Evolutionary conservation across 2,888 invertebrate genomes (phyloP), one percentile per base, ranked within the genome.

Genomic region (Zaprionus bogoriensis): DNA sequence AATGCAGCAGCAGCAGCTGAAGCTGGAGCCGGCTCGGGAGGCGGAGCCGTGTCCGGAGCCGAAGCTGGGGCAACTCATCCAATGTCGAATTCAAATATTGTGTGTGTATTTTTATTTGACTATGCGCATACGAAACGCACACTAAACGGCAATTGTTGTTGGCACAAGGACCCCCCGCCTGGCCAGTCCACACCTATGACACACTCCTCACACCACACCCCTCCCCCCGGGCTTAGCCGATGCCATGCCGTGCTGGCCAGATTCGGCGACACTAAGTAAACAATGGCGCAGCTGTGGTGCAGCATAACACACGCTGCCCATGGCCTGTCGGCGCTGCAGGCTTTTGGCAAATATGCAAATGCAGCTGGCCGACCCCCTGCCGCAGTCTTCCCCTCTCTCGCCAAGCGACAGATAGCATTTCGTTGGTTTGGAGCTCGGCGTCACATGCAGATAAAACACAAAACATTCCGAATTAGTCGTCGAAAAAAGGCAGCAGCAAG

Each of bases 221-320:
- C 22, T 9, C 6, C 12, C 5, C 20, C 9, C 9, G 32, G 55
- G 50, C 68, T 47, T 32, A 54, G 41, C 41, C 47, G 48, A 44
- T 36, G 46, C 47, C 23, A 63, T 58, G 17, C 58, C 53, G 59
- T 59, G 58, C 62, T 66, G 67, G 36, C 61, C 80, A 76, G 79
- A 85, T 80, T 85, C 80, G 59, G 77, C 83, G 79, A 79, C 83
- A 80, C 80, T 83, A 80, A 86, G 80, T 80, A 86, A 80, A 80
- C 86, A 80, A 55, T 60, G 67, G 63, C 62, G 68, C 86, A 80
- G 80, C 80, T 80, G 86, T 74, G 83, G 70, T 74, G 59, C 59
- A 74, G 71, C 74, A 74, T 63, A 62, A 55, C 66, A 74, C 48
- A 62, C 54, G 9, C 3, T 25, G 42, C 42, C 25, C 25, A 14